Base-by-base conservation (phyloP, 1,140 invertebrate genomes). In the Drosophila micromelanica region DNA sequence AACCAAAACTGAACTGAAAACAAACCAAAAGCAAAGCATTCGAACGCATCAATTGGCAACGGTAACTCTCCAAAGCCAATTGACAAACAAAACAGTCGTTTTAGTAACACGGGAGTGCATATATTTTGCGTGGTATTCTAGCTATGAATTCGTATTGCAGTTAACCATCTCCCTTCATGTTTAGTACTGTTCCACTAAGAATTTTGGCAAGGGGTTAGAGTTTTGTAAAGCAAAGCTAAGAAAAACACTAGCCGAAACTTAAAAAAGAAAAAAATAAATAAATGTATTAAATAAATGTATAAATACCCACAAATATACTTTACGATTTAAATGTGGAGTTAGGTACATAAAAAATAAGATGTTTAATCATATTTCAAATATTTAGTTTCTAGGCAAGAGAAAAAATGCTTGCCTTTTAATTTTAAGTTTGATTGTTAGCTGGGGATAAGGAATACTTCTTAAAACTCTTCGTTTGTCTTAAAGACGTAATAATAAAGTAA, bases 11-110 rank as follows among this genome's bases (percentile, higher is more conserved):
- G 15, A 68, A 73, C 23, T 52, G 11, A 45, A 62, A 70, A 56
- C 51, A 77, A 90, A 76, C 59, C 48, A 80, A 78, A 90, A 79
- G 52, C 65, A 80, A 90, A 85, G 80, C 85, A 90, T 90, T 90
- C 86, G 72, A 90, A 85, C 62, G 60, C 61, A 70, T 75, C 59
- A 70, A 71, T 55, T 27, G 73, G 40, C 60, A 80, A 72, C 32
- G 17, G 11, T 49, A 40, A 30, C 23, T 32, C 27, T 38, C 15
- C 20, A 46, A 64, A 51, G 48, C 45, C 45, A 38, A 8, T 74
- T 42, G 23, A 37, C 54, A 27, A 64, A 63, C 42, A 40, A 30
- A 69, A 61, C 42, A 62, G 20, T 59, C 35, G 37, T 52, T 59
- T 73, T 73, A 73, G 63, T 73, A 68, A 73, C 63, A 60, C 63